phyloP scores from a whole-genome alignment of 2,113 vertebrate genomes.

The Amazona guildingii region DNA sequence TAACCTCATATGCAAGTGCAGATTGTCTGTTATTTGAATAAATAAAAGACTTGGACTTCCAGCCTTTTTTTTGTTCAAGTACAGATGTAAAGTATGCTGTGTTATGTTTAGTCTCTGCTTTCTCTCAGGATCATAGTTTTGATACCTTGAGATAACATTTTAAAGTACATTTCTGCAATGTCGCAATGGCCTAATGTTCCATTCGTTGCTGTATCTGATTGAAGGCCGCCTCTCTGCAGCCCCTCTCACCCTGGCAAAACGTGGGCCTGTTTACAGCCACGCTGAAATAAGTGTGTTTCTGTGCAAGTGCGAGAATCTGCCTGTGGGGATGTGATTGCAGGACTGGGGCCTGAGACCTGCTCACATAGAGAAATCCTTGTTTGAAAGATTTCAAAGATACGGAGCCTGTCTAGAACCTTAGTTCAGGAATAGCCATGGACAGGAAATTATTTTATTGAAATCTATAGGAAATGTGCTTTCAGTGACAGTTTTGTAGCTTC shows the following conservation, averaged over 20 bases:
- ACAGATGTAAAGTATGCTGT: not conserved
- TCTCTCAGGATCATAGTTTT: not conserved
- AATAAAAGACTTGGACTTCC: not conserved
- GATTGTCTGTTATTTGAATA: not conserved
- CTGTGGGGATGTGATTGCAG: not conserved
- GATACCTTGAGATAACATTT: not conserved
- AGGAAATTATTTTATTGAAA: not conserved
- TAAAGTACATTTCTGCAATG: not conserved
- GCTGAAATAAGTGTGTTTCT: not conserved
- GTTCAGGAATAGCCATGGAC: not conserved
- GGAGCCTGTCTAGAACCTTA: not conserved
- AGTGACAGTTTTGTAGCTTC: not conserved
- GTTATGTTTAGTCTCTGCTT: not conserved
- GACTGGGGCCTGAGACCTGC: not conserved
- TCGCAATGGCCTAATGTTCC: not conserved
- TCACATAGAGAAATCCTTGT: not conserved
- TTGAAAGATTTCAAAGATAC: not conserved
- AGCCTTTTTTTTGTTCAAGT: not conserved
- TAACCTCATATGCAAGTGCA: not conserved
- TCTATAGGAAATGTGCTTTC: not conserved
- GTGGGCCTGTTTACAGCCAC: not conserved
- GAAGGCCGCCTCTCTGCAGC: not conserved
- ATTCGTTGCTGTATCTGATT: not conserved
- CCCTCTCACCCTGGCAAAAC: not conserved
- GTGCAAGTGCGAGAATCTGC: not conserved